Conservation (phyloP, 2,113 vertebrate species). For the Ammodytes marinus region DNA sequence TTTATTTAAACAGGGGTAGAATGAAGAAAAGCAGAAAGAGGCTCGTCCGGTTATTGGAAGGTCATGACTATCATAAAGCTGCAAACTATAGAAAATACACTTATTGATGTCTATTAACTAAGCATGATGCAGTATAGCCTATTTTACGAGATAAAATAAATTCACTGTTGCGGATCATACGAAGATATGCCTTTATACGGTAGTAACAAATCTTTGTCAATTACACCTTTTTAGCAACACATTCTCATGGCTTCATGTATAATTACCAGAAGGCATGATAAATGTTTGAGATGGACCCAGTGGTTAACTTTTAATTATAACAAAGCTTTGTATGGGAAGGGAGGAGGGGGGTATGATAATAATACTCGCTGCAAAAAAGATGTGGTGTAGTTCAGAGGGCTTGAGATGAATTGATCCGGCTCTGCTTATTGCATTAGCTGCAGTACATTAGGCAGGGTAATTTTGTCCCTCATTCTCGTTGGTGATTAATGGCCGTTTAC, state of each 20-base stretch:
- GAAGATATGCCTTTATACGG: background rate
- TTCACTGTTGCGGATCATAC: background rate
- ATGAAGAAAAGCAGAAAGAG: background rate
- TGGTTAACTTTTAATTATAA: slow-evolving; percentile 56
- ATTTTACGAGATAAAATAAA: background rate
- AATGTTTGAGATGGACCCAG: slow-evolving; percentile 10
- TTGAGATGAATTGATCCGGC: slow-evolving; percentile 36
- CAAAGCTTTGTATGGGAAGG: slow-evolving; percentile 25
- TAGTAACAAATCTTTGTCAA: background rate
- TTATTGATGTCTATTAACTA: background rate
- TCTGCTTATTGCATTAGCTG: slow-evolving; percentile 60
- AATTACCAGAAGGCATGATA: slow-evolving; percentile 24
- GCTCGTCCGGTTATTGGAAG: background rate
- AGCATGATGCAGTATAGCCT: too few relatives aligned
- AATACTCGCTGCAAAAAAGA: slow-evolving; percentile 19
- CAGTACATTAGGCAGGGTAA: slow-evolving; percentile 49
- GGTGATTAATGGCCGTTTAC: slow-evolving; percentile 52
- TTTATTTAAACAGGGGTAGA: background rate
- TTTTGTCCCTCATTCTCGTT: slow-evolving; percentile 33
- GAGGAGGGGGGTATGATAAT: slow-evolving; percentile 14
- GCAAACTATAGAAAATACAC: background rate
- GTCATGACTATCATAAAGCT: background rate
- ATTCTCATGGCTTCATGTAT: background rate
- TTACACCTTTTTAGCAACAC: background rate
- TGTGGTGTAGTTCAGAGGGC: slow-evolving; percentile 25